Evolutionary conservation across 2,113 vertebrate genomes (phyloP), one percentile per base, ranked within the genome.

Genomic region (Haemorhous mexicanus): DNA sequence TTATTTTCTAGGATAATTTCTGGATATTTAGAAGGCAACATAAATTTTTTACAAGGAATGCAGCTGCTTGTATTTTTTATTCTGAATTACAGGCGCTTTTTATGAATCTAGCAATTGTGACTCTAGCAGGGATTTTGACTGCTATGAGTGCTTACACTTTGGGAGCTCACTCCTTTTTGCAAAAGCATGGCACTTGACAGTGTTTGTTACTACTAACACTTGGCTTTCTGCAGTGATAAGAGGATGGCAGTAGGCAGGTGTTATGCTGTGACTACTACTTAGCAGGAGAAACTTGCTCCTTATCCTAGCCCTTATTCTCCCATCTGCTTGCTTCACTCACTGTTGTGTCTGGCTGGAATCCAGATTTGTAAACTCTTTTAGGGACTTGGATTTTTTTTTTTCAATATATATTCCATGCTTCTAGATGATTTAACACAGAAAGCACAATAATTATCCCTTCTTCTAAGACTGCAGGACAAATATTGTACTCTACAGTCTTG

Each of bases 121-220:
- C 86, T 87, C 73, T 84, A 77, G 50, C 46, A 86, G 53, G 0
- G 0, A 55, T 91, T 93, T 93, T 84, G 68, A 47, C 66, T 88
- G 87, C 23, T 83, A 7, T 1, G 43, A 62, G 72, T 87, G 56
- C 76, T 90, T 74, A 81, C 53, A 86, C 16, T 83, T 88, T 81
- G 72, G 39, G 41, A 78, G 63, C 72, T 93, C 52, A 49, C n/a
- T 94, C n/a, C 32, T 84, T 95, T 90, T 78, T 84, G 72, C 79
- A 87, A 78, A 95, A 92, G 44, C 18, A 32, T 86, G 76, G 79
- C 93, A 90, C 93, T 95, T 95, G 66, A 61, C 93, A 96, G 53
- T 75, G 61, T 93, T 96, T 96, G 95, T 95, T 97, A 94, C 96
- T 96, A 96, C 69, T 82, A 95, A 79, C 93, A 84, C 88, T 96